phyloP scores from a whole-genome alignment of 1,140 invertebrate genomes.

The Pentalonia nigronervosa region DNA sequence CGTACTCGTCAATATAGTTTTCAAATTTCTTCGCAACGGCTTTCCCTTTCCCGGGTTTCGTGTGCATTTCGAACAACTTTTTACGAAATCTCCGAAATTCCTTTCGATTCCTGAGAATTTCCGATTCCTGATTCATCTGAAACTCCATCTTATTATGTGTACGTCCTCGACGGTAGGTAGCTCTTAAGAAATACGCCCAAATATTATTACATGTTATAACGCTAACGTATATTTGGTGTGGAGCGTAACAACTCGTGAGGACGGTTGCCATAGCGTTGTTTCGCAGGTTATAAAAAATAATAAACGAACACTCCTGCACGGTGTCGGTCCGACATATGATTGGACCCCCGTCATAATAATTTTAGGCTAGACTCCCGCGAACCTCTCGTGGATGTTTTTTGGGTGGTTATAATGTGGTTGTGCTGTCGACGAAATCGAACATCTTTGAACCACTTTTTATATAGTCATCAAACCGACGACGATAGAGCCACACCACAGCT shows the following conservation, averaged over 20 bases:
- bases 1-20: not conserved
- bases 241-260: not conserved
- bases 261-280: not conserved
- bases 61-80: not conserved
- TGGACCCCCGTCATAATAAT: too few species aligned
- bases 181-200: not conserved
- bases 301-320: too few species aligned
- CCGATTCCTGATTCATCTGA: not conserved
- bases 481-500: too few species aligned
- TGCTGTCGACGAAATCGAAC: too few species aligned
- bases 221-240: not conserved
- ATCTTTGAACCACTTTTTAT: too few species aligned
- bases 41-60: not conserved
- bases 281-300: not conserved
- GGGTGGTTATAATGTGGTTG: too few species aligned
- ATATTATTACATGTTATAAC: not conserved
- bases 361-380: too few species aligned
- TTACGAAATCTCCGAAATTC: conserved; percentile 1
- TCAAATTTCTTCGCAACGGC: not conserved
- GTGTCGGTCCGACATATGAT: too few species aligned
- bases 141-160: not conserved
- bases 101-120: not conserved
- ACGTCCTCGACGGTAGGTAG: not conserved
- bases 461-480: too few species aligned
- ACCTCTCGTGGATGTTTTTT: too few species aligned